phyloP scores from a whole-genome alignment of 1,140 invertebrate species.

The Drosophila chauvacae region DNA sequence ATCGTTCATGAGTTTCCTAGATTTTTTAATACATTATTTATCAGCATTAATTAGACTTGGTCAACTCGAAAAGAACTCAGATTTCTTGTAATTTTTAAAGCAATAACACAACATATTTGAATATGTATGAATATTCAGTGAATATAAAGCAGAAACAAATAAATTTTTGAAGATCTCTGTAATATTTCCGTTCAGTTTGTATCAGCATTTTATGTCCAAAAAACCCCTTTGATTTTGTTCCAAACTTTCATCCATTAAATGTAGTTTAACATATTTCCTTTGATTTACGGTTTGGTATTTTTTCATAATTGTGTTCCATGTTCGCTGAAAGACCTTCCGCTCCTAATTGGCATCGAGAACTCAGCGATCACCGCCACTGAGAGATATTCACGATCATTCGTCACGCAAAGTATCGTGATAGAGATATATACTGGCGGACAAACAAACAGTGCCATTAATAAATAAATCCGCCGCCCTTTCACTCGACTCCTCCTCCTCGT shows the following conservation, averaged over 20 bases:
- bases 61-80: conserved; percentile 3
- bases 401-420: conserved; percentile 51
- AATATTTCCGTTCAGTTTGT: no score
- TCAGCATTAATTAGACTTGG: not conserved
- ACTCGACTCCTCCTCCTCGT: not conserved
- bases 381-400: conserved; percentile 27
- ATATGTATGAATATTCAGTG: not conserved
- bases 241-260: not conserved
- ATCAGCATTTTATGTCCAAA: not conserved
- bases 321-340: conserved; percentile 27
- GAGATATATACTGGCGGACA: conserved; percentile 5
- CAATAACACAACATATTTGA: not conserved
- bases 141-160: not conserved
- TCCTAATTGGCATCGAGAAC: conserved; percentile 30
- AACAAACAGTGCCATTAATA: conserved; percentile 35
- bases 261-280: not conserved
- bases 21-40: not conserved
- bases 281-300: conserved; percentile 15
- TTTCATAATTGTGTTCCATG: conserved; percentile 13
- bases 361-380: not conserved
- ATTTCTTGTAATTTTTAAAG: not conserved
- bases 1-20: not conserved
- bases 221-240: not conserved
- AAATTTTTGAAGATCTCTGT: no score
- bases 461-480: conserved; percentile 37